A percentile compares a stretch with the other conserved stretches of the same genome.
Evolutionary conservation across 2,888 invertebrate genomes (phyloP).

Genomic region (Melanostoma scalare): DNA sequence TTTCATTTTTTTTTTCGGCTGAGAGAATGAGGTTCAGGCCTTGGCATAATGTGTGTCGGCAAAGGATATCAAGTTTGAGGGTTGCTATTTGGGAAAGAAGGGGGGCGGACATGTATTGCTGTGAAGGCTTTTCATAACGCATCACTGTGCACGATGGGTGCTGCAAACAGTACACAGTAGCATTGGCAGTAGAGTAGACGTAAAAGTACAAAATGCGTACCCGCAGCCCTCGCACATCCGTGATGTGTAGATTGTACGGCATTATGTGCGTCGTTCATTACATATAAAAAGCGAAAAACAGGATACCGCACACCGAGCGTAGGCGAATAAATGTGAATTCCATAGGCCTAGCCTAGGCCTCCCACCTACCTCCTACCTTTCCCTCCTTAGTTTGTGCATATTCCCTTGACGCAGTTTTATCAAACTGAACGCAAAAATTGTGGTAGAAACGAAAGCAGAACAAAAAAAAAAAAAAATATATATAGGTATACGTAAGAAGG

Average conservation of each 20-base stretch:
- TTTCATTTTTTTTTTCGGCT: slow-evolving; percentile 53
- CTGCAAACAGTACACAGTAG: slow-evolving; percentile 19
- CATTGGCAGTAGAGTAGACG: neutral
- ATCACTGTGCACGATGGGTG: slow-evolving; percentile 62
- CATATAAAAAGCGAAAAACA: slow-evolving; percentile 67
- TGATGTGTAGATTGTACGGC: slow-evolving; percentile 42
- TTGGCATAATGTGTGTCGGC: slow-evolving; percentile 61
- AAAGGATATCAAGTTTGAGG: slow-evolving; percentile 43
- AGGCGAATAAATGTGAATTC: slow-evolving; percentile 60
- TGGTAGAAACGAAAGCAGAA: slow-evolving; percentile 45
- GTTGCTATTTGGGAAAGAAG: neutral
- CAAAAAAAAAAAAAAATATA: slow-evolving; percentile 63
- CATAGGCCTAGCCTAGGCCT: slow-evolving; percentile 29
- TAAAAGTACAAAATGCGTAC: slow-evolving; percentile 63
- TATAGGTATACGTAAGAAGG: slow-evolving; percentile 40
- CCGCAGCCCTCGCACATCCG: slow-evolving; percentile 57
- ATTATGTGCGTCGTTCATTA: slow-evolving; percentile 71
- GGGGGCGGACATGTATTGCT: slow-evolving; percentile 17
- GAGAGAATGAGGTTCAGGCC: slow-evolving; percentile 64
- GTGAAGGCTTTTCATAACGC: slow-evolving; percentile 55
- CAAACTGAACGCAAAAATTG: slow-evolving; percentile 72
- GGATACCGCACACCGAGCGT: slow-evolving; percentile 60
- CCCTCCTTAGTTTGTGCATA: slow-evolving; percentile 16
- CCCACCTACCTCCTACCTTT: slow-evolving; percentile 14
- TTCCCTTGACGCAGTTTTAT: slow-evolving; percentile 64